A percentile compares a stretch with the other conserved stretches of the same genome.
Evolutionary conservation across 2,888 invertebrate genomes (phyloP).

Genomic region (Diaphora mendica): DNA sequence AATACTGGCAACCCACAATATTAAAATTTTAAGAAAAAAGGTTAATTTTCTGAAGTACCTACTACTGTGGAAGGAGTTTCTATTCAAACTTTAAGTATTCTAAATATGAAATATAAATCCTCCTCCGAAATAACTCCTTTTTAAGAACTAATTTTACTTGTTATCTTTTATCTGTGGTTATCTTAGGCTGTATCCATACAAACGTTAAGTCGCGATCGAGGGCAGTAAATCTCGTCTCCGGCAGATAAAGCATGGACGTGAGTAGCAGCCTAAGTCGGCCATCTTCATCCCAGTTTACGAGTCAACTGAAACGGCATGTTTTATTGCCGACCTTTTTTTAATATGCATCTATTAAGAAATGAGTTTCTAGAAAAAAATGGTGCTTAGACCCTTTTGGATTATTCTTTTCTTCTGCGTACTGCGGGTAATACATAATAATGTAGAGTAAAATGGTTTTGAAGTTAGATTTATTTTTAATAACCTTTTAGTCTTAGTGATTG

Average conservation of each 20-base stretch:
- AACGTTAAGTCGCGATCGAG: constrained; percentile 61
- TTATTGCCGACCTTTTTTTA: constrained; percentile 42
- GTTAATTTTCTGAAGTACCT: no score
- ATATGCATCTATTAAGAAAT: constrained; percentile 48
- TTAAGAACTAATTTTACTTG: constrained; percentile 11
- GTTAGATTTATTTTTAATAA: background rate
- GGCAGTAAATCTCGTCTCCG: constrained; percentile 62
- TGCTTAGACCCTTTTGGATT: background rate
- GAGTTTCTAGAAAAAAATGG: constrained; percentile 23
- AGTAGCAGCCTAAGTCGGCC: constrained; percentile 52
- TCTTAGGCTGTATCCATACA: constrained; percentile 56
- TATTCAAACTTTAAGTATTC: background rate
- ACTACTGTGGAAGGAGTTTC: no score
- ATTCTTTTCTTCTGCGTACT: background rate
- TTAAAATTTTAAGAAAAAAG: background rate
- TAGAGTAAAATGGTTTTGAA: background rate
- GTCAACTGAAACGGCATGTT: constrained; percentile 36
- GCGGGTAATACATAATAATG: background rate
- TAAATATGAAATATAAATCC: constrained; percentile 1
- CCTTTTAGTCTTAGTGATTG: background rate
- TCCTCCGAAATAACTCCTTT: background rate
- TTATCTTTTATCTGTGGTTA: constrained; percentile 13
- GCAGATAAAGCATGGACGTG: constrained; percentile 70
- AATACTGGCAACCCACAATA: background rate
- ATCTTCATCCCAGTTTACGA: constrained; percentile 55